Conservation (phyloP, 2,888 invertebrate species). For the Calameuta idolon region DNA sequence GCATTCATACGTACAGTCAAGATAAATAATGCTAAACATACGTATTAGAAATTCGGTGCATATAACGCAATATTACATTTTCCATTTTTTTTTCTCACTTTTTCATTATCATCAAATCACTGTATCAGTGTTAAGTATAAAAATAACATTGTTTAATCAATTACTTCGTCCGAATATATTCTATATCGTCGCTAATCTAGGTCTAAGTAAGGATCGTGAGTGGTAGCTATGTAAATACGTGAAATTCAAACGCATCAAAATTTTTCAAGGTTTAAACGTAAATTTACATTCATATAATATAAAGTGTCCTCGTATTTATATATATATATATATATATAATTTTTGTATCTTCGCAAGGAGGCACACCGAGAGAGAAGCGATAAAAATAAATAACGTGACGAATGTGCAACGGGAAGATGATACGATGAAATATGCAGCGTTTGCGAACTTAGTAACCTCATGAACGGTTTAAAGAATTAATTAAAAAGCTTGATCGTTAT, state of each 20-base stretch:
- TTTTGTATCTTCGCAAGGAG: neutral
- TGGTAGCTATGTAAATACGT: neutral
- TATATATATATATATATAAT: neutral
- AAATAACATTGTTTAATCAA: neutral
- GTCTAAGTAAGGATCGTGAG: neutral
- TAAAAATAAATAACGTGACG: neutral
- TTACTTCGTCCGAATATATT: neutral
- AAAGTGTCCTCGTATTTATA: neutral
- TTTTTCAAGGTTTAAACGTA: neutral
- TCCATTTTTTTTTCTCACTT: constrained; percentile 7
- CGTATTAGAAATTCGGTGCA: constrained; percentile 25
- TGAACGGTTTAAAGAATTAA: neutral
- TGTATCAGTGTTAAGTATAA: neutral
- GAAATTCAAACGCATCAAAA: neutral
- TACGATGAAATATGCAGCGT: neutral
- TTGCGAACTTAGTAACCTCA: neutral
- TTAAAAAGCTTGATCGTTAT: neutral
- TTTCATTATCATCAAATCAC: constrained; percentile 6
- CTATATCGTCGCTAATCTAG: neutral
- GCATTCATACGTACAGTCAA: neutral
- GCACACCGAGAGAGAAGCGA: neutral
- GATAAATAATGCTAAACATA: constrained; percentile 18
- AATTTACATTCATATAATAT: neutral
- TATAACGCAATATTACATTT: constrained; percentile 25
- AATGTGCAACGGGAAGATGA: neutral